These are phyloP conservation scores for Typhlomys cinereus DNA, from an alignment of 2,113 vertebrate species.

Conservation along the genomic window DNA sequence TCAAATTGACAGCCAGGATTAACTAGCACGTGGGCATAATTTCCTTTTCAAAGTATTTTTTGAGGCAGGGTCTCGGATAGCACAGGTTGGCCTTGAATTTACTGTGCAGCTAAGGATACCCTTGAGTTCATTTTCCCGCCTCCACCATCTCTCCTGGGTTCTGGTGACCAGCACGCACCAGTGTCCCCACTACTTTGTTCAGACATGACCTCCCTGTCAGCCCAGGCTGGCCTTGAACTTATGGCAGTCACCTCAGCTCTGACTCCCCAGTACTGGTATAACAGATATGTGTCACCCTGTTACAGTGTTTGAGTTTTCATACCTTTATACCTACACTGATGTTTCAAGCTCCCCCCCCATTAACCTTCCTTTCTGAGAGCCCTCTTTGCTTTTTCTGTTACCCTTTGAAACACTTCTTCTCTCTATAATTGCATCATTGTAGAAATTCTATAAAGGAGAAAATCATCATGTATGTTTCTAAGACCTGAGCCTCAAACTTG, in stretches of 20 bases:
- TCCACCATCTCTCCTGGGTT: too few species aligned
- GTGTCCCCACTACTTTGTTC: too few species aligned
- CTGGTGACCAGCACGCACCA: too few species aligned
- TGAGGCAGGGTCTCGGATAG: neutral
- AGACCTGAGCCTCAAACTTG: neutral
- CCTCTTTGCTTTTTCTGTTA: too few species aligned
- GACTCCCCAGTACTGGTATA: neutral
- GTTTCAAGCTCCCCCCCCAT: neutral
- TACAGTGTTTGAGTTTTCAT: neutral
- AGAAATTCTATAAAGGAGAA: too few species aligned
- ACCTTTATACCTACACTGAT: neutral
- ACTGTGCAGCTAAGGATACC: too few species aligned
- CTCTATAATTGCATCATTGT: constrained; percentile 10
- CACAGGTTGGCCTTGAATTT: neutral
- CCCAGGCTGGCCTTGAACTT: neutral
- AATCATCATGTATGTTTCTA: neutral
- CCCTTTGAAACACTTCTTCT: neutral
- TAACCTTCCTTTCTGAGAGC: neutral
- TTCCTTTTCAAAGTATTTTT: too few species aligned
- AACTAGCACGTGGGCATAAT: too few species aligned
- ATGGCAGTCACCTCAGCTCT: neutral
- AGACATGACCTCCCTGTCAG: too few species aligned
- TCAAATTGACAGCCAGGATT: too few species aligned
- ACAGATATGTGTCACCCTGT: neutral
- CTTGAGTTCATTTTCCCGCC: too few species aligned